Evolutionary conservation across 1,140 invertebrate genomes (phyloP).

Genomic region (Drosophila persimilis): DNA sequence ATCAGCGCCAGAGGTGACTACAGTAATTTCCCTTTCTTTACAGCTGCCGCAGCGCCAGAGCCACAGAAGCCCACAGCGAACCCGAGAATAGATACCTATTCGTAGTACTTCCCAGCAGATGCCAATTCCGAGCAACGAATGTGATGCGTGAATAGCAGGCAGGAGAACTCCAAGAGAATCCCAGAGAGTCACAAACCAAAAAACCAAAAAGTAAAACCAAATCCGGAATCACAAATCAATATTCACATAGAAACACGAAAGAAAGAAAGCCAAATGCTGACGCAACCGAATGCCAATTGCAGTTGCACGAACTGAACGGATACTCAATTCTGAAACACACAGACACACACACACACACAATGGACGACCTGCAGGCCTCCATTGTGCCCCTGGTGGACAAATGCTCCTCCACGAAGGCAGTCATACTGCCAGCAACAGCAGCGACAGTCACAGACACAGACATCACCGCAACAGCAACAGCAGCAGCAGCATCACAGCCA

Average conservation of each 20-base stretch:
- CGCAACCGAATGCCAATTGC: conserved; percentile 44
- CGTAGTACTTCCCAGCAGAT: conserved; percentile 30
- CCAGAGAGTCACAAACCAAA: conserved; percentile 1
- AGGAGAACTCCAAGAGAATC: neutral
- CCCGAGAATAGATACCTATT: too few relatives aligned
- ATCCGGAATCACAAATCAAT: conserved; percentile 5
- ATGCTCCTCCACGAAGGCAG: conserved; percentile 35
- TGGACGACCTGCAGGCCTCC: conserved; percentile 57
- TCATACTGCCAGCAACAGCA: conserved; percentile 53
- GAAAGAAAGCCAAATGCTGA: conserved; percentile 38
- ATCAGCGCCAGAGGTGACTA: too few relatives aligned
- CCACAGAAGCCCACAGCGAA: neutral
- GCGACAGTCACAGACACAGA: conserved; percentile 33
- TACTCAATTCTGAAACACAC: conserved; percentile 9
- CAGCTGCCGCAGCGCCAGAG: conserved; percentile 3
- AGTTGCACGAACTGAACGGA: conserved; percentile 12
- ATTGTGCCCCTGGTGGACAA: conserved; percentile 64
- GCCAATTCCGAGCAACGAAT: conserved; percentile 12
- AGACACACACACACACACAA: conserved; percentile 13
- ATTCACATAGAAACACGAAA: neutral
- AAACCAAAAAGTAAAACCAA: too few relatives aligned
- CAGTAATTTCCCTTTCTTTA: conserved; percentile 8
- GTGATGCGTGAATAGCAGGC: conserved; percentile 10
- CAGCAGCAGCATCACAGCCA: conserved; percentile 11
- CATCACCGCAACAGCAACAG: conserved; percentile 14